Evolutionary conservation across 2,888 invertebrate species (phyloP), one percentile per base, ranked within the genome.

Genomic region (Drosophila recens): DNA sequence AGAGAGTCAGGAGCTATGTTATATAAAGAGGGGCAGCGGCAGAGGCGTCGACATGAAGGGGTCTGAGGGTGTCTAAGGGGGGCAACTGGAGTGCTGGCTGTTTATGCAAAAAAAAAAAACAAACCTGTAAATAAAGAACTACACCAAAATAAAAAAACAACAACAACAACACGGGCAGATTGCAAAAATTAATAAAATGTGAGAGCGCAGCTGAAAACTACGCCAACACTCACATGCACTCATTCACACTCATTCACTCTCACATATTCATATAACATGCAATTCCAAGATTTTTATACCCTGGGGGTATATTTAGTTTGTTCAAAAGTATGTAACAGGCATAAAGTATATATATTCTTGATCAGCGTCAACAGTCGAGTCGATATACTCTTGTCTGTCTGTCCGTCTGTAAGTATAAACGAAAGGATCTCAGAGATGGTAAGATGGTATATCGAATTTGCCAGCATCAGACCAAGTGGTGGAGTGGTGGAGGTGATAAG

Each of bases 171-270:
- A 17, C 17, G 10, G 17, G 13, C n/a, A 17, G 49, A 34, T 54
- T 46, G 42, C 38, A 42, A 58, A 58, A 40, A 58, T 62, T 74
- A 73, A 63, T 54, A 63, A 64, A 48, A 23, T 54, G 46, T 54
- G 46, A n/a, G 34, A 49, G 40, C 20, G 27, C 53, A 45, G 56
- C 11, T 42, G 10, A 33, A 27, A 33, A 57, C 40, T 34, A 40
- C 49, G 59, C 67, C 33, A 70, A 9, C 63, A 51, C 13, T 56
- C 54, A 40, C 48, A 38, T 62, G 53, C 53, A 67, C 53, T 58
- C 56, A 56, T n/a, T 36, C 34, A 13, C 49, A 51, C 9, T 33
- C 38, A 23, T 27, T 27, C 20, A 33, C 4, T 11, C 20, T 33
- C 13, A 27, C 23, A 15, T 34, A 33, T 1, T 33, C 0, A 52